Conservation (phyloP, 1,140 invertebrate species). For the Rhopalosiphum maidis region DNA sequence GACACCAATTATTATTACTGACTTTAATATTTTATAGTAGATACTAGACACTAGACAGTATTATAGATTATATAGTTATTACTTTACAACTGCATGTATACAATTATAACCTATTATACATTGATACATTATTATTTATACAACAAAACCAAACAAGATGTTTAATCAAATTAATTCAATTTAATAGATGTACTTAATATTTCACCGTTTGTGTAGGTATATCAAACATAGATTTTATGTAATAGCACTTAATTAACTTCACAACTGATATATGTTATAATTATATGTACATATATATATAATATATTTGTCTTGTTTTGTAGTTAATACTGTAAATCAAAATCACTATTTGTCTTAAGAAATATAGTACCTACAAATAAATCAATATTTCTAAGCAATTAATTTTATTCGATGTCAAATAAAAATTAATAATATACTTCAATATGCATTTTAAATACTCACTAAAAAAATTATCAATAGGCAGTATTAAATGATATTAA, state of each 20-base stretch:
- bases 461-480: not conserved
- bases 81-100: conserved; percentile 17
- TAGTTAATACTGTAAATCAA: not conserved
- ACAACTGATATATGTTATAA: not conserved
- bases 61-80: not conserved
- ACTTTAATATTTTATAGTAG: not conserved
- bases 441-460: not conserved
- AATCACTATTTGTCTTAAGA: not conserved
- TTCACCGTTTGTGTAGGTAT: conserved; percentile 23
- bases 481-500: not conserved
- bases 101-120: not conserved
- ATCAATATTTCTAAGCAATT: conserved; percentile 17
- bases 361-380: not conserved
- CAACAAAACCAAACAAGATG: not conserved
- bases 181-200: conserved; percentile 14
- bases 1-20: not conserved
- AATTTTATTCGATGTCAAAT: not conserved
- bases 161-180: no score
- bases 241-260: not conserved
- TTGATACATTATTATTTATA: not conserved
- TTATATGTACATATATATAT: no score
- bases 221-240: not conserved
- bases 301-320: no score
- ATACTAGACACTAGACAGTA: not conserved
- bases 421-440: not conserved